Percentiles rank a stretch among this genome's conserved stretches.
Conservation (phyloP, 1,140 invertebrate genomes). For the Aporrectodea caliginosa region DNA sequence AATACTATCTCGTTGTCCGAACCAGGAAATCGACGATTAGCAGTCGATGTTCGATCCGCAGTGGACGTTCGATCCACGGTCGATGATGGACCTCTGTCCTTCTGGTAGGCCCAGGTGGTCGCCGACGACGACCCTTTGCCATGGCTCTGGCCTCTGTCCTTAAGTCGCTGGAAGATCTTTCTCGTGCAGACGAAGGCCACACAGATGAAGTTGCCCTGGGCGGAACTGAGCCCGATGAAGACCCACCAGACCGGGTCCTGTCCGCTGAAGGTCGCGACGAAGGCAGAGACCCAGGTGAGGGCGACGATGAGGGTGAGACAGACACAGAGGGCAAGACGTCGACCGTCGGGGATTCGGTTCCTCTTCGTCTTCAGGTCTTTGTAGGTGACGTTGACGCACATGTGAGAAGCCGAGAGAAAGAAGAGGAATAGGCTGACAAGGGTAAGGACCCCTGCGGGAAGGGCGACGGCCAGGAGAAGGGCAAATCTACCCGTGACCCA, state of each 20-base stretch:
- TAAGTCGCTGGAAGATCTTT: neutral
- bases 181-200: slow-evolving; percentile 33
- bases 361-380: slow-evolving; percentile 34
- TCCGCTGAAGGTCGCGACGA: slow-evolving; percentile 48
- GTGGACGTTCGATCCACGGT: too few species aligned
- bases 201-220: slow-evolving; percentile 49
- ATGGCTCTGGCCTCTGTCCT: neutral
- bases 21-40: too few species aligned
- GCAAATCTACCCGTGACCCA: slow-evolving; percentile 60
- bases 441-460: slow-evolving; percentile 58
- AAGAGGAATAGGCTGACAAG: slow-evolving; percentile 59
- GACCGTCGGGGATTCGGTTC: slow-evolving; percentile 38
- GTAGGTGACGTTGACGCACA: slow-evolving; percentile 31
- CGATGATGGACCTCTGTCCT: too few species aligned
- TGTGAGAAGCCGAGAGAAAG: slow-evolving; percentile 49
- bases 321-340: slow-evolving; percentile 56
- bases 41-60: too few species aligned
- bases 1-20: too few species aligned
- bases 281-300: slow-evolving; percentile 58
- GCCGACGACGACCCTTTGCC: neutral
- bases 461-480: slow-evolving; percentile 60
- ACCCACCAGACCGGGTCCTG: slow-evolving; percentile 44
- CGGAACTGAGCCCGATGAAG: slow-evolving; percentile 54
- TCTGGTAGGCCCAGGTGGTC: neutral
- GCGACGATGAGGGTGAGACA: slow-evolving; percentile 59